Evolutionary conservation across 2,888 invertebrate genomes (phyloP).

Genomic region (Erannis defoliaria): DNA sequence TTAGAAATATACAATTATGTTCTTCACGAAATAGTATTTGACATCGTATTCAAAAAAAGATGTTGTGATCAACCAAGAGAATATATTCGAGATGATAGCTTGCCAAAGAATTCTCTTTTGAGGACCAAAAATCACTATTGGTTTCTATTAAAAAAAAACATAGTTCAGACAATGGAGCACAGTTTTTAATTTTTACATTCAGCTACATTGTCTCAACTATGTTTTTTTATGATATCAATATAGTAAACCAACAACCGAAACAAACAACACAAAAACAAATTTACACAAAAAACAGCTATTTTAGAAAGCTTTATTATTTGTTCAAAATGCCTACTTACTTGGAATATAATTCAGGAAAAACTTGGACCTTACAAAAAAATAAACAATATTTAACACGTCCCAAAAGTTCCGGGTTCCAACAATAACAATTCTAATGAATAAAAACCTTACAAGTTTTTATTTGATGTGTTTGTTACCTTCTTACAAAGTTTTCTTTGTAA

Average conservation of each 20-base stretch:
- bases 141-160: too few species aligned
- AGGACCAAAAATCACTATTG: too few species aligned
- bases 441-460: constrained; percentile 55
- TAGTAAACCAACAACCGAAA: background rate
- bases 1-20: background rate
- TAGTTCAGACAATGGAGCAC: too few species aligned
- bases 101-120: too few species aligned
- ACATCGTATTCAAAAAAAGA: too few species aligned
- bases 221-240: too few species aligned
- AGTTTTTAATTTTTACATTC: too few species aligned
- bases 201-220: too few species aligned
- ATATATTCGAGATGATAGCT: too few species aligned
- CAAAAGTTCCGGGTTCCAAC: constrained; percentile 42
- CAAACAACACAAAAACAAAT: background rate
- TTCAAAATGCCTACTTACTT: background rate
- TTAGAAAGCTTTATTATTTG: background rate
- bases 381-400: constrained; percentile 39
- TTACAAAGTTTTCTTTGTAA: constrained; percentile 49
- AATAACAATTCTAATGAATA: constrained; percentile 57
- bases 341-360: constrained; percentile 22
- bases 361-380: constrained; percentile 34
- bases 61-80: too few species aligned
- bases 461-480: constrained; percentile 53
- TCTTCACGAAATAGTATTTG: background rate
- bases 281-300: background rate